Percentiles rank a stretch among this genome's conserved stretches.
phyloP scores from a whole-genome alignment of 2,888 invertebrate species.

The Ochropleura leucogaster region DNA sequence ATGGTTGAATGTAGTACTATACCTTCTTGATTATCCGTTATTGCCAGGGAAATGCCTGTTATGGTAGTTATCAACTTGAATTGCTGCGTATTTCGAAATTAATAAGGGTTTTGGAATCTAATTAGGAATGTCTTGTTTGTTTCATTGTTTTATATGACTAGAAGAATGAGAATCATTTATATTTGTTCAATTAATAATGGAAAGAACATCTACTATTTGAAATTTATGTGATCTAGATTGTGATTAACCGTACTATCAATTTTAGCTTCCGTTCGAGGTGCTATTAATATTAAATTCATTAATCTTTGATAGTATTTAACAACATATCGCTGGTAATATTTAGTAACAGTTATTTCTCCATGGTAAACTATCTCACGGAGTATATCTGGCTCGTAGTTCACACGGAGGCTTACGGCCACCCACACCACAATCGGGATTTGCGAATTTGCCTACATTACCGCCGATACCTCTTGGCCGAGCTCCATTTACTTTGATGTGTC shows the following conservation, averaged over 20 bases:
- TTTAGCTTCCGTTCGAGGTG: conserved; percentile 20
- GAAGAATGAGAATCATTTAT: not conserved
- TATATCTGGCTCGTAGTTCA: conserved; percentile 70
- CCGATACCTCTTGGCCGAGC: conserved; percentile 61
- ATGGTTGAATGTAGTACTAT: conserved; percentile 44
- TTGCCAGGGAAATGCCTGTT: conserved; percentile 42
- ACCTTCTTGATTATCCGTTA: conserved; percentile 50
- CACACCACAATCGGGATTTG: conserved; percentile 74
- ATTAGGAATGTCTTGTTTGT: conserved; percentile 16
- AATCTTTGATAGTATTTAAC: conserved; percentile 55
- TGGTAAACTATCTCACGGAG: conserved; percentile 61
- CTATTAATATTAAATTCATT: conserved; percentile 67
- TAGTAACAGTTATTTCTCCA: conserved; percentile 75
- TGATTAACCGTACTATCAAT: conserved; percentile 22
- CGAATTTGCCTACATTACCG: conserved; percentile 74
- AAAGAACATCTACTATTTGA: not conserved
- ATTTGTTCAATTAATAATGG: not conserved
- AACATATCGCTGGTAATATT: conserved; percentile 66
- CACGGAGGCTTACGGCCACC: conserved; percentile 73
- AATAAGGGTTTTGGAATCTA: conserved; percentile 32
- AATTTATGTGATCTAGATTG: not conserved
- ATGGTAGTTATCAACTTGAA: conserved; percentile 25
- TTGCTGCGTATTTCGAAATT: conserved; percentile 29
- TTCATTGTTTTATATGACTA: conserved; percentile 2
- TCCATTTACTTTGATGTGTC: conserved; percentile 50